These are phyloP conservation scores for Cyclura pinguis DNA, from an alignment of 2,797 vertebrate genomes.

Conservation along the genomic window DNA sequence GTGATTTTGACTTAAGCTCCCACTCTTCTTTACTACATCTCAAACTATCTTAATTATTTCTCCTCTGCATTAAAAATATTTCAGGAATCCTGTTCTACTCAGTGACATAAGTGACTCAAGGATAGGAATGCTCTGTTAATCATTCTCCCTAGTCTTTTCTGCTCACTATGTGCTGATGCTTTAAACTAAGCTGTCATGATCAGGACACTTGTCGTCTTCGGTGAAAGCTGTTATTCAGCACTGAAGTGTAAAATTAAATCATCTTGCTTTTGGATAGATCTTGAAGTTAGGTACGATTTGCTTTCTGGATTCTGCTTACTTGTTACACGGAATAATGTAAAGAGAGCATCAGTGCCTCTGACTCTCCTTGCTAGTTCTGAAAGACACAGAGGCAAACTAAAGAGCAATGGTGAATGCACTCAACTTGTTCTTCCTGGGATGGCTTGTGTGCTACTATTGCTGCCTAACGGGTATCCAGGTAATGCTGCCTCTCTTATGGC, in stretches of 20 bases:
- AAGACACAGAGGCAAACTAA: conserved; percentile 6
- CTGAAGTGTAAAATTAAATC: conserved; percentile 35
- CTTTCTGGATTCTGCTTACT: conserved; percentile 11
- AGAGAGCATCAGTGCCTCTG: neutral
- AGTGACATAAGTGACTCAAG: neutral
- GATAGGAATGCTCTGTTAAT: neutral
- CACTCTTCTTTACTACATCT: neutral
- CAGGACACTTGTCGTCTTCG: neutral
- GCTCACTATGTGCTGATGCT: neutral
- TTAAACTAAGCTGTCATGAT: neutral
- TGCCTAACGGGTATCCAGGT: conserved; percentile 1
- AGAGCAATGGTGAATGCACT: neutral
- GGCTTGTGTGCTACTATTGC: neutral
- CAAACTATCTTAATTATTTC: neutral
- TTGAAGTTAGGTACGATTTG: conserved; percentile 8
- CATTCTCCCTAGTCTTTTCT: conserved; percentile 3
- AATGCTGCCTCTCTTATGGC: neutral
- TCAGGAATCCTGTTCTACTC: neutral
- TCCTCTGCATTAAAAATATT: neutral
- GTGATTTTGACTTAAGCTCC: neutral
- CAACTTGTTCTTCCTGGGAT: neutral
- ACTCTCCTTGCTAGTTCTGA: neutral
- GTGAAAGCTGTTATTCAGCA: conserved; percentile 3
- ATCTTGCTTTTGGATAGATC: conserved; percentile 31
- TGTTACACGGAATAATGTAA: conserved; percentile 13